phyloP scores from a whole-genome alignment of 1,140 invertebrate genomes.

The Tyrophagus putrescentiae region DNA sequence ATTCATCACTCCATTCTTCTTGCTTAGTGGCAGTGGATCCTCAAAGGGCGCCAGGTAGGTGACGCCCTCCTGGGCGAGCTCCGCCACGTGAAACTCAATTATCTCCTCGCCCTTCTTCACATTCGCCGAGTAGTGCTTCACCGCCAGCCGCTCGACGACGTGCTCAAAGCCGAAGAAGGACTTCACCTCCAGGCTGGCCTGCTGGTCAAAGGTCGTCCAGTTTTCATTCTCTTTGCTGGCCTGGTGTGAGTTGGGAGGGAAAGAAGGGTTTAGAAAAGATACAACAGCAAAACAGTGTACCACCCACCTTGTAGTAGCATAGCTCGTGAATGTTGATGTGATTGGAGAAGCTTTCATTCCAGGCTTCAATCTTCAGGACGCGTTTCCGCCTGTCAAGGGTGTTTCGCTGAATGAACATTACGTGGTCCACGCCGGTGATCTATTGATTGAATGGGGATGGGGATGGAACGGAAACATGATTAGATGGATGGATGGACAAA shows the following conservation, averaged over 20 bases:
- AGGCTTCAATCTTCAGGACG: constrained; percentile 75
- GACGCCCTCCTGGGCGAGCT: constrained; percentile 65
- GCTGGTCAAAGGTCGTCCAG: constrained; percentile 96
- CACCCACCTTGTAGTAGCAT: constrained; percentile 77
- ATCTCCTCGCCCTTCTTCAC: constrained; percentile 91
- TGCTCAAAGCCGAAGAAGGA: constrained; percentile 93
- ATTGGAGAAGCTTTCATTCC: constrained; percentile 77
- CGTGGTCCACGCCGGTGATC: constrained; percentile 83
- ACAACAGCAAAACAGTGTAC: neutral
- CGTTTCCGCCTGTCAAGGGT: constrained; percentile 59
- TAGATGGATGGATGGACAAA: neutral
- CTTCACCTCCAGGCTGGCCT: constrained; percentile 79
- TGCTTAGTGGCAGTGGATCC: constrained; percentile 17
- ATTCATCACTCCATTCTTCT: neutral
- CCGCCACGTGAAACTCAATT: constrained; percentile 75
- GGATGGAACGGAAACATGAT: neutral
- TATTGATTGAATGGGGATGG: constrained; percentile 37
- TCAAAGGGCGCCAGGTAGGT: constrained; percentile 38
- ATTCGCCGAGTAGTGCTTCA: constrained; percentile 88
- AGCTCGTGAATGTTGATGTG: constrained; percentile 76
- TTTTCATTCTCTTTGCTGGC: constrained; percentile 82
- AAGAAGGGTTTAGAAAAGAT: constrained; percentile 19
- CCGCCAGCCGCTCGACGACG: constrained; percentile 86
- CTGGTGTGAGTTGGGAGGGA: constrained; percentile 37
- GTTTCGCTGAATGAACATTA: constrained; percentile 87